Base-by-base conservation (phyloP, 2,888 invertebrate species). In the Oscheius sp. region DNA sequence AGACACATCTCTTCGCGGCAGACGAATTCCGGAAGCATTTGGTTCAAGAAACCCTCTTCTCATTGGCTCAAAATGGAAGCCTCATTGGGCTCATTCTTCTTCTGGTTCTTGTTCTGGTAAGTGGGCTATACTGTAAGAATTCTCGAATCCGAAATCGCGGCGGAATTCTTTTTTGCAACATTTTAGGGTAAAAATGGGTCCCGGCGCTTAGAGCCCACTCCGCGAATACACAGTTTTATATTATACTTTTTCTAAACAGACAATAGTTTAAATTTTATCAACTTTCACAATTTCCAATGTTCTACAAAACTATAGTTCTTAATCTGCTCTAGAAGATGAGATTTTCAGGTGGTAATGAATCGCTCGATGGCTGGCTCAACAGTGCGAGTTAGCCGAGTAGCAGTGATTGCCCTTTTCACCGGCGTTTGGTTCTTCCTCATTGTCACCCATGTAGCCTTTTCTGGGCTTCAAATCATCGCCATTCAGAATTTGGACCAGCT, bases 331-430 rank as follows among this genome's bases (percentile, higher is more conserved):
- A n/a, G n/a, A n/a, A n/a, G n/a, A n/a, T n/a, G n/a, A 34, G 4
- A n/a, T 8, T 33, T 37, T 37, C 37, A 81, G 80, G 77, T 81
- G 2, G 82, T 84, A 2, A 84, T 85, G 63, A 82, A 81, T 57
- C 75, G 84, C 0, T 85, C 85, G 25, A 85, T 85, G 85, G 76
- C 82, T 17, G 85, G 85, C 17, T 80, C 82, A 61, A 82, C 83
- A 3, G 84, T 85, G 15, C 82, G 79, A 27, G 69, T 85, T 3
- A 84, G 85, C 1, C 68, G 77, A 48, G 61, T 77, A 20, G 82
- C 74, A 1, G 84, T 84, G 6, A 71, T 84, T 34, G 72, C 75
- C 2, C 73, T 85, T 4, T 85, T 85, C 65, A 74, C 80, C 6
- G 74, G 75, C 55, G 85, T 85, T 5, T 85, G 85, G 85, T 71